These are phyloP conservation scores for Siniperca undulata DNA, from an alignment of 2,797 vertebrate species.

Conservation along the genomic window DNA sequence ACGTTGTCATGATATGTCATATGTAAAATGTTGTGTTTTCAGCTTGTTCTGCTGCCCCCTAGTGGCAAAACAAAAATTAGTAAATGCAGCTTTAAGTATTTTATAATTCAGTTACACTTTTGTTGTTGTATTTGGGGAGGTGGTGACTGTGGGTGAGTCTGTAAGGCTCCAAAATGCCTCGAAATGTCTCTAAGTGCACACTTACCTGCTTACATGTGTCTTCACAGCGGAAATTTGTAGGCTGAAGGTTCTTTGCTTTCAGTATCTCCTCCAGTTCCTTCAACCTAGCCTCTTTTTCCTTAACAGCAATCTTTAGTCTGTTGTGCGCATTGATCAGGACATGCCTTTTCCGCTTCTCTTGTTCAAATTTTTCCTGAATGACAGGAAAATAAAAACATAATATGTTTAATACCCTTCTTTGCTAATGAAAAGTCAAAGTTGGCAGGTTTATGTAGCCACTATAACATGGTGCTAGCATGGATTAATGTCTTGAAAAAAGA, in stretches of 20 bases:
- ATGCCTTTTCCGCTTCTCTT: background rate
- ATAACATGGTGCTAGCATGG: background rate
- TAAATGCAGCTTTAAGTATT: no score
- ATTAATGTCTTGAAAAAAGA: background rate
- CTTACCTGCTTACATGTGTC: background rate
- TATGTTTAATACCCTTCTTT: background rate
- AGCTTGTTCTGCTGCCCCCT: background rate
- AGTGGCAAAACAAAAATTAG: background rate
- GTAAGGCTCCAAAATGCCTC: background rate
- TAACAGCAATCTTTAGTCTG: background rate
- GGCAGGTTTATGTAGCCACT: background rate
- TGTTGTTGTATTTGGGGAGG: background rate
- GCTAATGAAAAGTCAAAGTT: background rate
- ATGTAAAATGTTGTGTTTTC: no score
- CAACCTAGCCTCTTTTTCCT: background rate
- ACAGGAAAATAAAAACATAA: background rate
- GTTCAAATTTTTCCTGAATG: slow-evolving; percentile 6
- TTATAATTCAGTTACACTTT: no score
- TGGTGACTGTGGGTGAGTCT: no score
- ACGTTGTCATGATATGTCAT: no score
- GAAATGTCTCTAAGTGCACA: background rate
- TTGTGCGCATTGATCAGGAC: slow-evolving; percentile 17
- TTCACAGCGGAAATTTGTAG: background rate
- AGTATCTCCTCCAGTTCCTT: background rate
- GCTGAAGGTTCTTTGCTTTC: background rate